Evolutionary conservation across 2,888 invertebrate genomes (phyloP), one percentile per base, ranked within the genome.

Genomic region (Maniola hyperantus): DNA sequence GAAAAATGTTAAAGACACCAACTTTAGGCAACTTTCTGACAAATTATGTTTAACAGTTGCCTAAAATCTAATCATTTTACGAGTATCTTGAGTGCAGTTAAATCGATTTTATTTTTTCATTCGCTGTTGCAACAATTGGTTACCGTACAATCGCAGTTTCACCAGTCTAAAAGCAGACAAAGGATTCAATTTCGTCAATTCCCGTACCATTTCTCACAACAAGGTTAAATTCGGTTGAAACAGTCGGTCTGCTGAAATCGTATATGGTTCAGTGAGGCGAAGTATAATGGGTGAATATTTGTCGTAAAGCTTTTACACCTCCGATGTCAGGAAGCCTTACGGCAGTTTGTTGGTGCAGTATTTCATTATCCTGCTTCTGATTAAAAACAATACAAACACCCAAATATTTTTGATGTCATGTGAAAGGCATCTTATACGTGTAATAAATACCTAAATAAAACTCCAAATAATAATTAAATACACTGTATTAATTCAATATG

Each of bases 181-280:
- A 62, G 62, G 62, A 62, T 62, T 62, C 62, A 53, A 62, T 62
- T 62, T 62, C 59, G 46, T 48, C 59, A 59, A 48, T 59, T 59
- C 62, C 51, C 62, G 53, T 62, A 42, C 53, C 53, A 62, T 53
- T 62, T 62, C 62, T 53, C 62, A 60, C 50, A 53, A 62, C 62
- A 53, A 62, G 62, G 62, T 62, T 62, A 53, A 42, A 62, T 53
- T 62, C 42, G 42, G 62, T 62, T 33, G 62, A 33, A 44, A 53
- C 62, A 60, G 48, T 50, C 60, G 51, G 62, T 53, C 53, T 33
- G 53, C 33, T 33, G 36, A 62, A 62, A 62, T 53, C 53, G 62
- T 62, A 20, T 53, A 42, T 53, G 53, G 51, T 33, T 42, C 62
- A 62, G 62, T 62, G 62, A 42, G 53, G 62, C 53, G 62, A 53